Conservation (phyloP, 2,797 vertebrate genomes). For the Paedocypris micromegethes region DNA sequence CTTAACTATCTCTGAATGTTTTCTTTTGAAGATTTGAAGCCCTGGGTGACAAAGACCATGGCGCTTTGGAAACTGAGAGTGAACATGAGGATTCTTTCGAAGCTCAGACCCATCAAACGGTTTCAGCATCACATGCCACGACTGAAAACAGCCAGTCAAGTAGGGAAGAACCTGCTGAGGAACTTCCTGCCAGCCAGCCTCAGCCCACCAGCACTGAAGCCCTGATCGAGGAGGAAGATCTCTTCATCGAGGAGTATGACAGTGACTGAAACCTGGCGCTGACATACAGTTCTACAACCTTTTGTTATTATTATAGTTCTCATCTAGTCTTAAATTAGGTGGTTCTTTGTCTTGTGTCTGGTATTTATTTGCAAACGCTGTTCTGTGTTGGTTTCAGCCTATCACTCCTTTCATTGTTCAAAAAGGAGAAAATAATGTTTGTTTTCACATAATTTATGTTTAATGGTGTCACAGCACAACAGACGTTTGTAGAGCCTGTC, state of each 20-base stretch:
- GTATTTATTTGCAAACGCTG: conserved; percentile 42
- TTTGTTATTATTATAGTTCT: neutral
- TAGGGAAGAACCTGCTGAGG: conserved; percentile 66
- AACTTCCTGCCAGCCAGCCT: conserved; percentile 78
- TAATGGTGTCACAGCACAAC: neutral
- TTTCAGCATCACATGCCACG: conserved; percentile 7
- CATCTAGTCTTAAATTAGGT: conserved; percentile 35
- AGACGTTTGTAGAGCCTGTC: neutral
- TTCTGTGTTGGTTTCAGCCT: too few relatives aligned
- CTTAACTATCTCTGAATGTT: neutral
- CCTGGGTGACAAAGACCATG: conserved; percentile 80
- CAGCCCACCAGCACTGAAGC: conserved; percentile 64
- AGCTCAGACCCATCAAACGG: conserved; percentile 13
- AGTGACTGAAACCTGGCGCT: conserved; percentile 66
- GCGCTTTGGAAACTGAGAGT: conserved; percentile 61
- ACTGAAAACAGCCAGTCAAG: conserved; percentile 40
- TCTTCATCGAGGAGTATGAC: conserved; percentile 83
- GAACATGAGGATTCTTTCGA: conserved; percentile 55
- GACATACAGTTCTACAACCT: conserved; percentile 4
- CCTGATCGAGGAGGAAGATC: conserved; percentile 72
- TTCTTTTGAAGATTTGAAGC: conserved; percentile 70
- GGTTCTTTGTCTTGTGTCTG: conserved; percentile 28
- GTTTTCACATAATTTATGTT: conserved; percentile 12
- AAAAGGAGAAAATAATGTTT: neutral
- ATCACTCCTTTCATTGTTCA: neutral